Evolutionary conservation across 2,113 vertebrate genomes (phyloP).

Genomic region (Camelus dromedarius): DNA sequence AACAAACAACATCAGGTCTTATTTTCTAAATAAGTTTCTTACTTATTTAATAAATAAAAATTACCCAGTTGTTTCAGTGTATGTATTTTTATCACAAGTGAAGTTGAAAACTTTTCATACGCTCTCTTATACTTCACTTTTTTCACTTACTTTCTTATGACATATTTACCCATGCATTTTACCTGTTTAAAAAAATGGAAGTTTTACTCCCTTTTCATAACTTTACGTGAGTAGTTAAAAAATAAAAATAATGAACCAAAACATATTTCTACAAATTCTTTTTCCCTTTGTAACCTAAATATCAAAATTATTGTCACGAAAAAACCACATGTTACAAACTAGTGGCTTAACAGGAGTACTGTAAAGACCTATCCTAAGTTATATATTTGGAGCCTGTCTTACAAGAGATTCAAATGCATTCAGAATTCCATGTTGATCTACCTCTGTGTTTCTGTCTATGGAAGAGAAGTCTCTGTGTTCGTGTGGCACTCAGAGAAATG

Average conservation of each 20-base stretch:
- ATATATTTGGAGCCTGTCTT: background rate
- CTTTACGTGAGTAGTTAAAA: background rate
- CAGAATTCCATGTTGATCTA: background rate
- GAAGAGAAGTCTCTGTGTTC: background rate
- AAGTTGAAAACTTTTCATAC: background rate
- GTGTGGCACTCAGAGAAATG: background rate
- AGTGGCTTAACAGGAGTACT: background rate
- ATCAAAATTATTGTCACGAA: background rate
- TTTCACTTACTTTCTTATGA: background rate
- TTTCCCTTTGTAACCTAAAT: background rate
- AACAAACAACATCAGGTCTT: background rate
- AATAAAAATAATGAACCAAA: background rate
- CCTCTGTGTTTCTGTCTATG: background rate
- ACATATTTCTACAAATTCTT: background rate
- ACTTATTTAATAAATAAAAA: background rate
- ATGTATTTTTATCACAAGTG: constrained; percentile 42
- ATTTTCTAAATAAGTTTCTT: constrained; percentile 24
- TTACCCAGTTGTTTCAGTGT: background rate
- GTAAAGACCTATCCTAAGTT: background rate
- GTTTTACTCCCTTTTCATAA: background rate
- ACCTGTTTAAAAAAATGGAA: background rate
- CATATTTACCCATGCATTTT: background rate
- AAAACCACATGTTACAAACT: background rate
- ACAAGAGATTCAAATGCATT: background rate
- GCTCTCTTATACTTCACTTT: constrained; percentile 2